phyloP scores from a whole-genome alignment of 2,113 vertebrate species.

The Ptychochromis oligacanthus region DNA sequence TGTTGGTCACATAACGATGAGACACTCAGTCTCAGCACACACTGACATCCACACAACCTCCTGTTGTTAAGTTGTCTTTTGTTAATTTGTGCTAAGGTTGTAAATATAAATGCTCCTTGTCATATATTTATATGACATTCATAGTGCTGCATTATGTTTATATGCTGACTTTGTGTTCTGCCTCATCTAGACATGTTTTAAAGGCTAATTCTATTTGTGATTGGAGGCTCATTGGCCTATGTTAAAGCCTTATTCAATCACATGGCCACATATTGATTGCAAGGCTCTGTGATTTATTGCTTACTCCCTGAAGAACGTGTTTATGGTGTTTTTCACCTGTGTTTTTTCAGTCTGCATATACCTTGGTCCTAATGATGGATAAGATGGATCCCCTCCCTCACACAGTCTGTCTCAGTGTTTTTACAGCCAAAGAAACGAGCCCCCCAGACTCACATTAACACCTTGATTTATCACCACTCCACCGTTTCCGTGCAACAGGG shows the following conservation, averaged over 20 bases:
- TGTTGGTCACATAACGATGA: slow-evolving; percentile 61
- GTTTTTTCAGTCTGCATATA: slow-evolving; percentile 23
- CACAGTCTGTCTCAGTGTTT: slow-evolving; percentile 54
- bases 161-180: background rate
- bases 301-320: slow-evolving; percentile 22
- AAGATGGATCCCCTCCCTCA: slow-evolving; percentile 8
- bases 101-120: background rate
- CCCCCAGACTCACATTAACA: slow-evolving; percentile 69
- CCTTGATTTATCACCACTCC: slow-evolving; percentile 64
- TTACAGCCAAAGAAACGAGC: slow-evolving; percentile 61
- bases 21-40: slow-evolving; percentile 15
- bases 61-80: no score
- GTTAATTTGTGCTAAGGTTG: background rate
- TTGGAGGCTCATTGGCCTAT: slow-evolving; percentile 15
- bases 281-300: slow-evolving; percentile 54
- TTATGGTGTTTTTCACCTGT: slow-evolving; percentile 50
- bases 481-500: background rate
- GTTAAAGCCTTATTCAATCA: slow-evolving; percentile 44
- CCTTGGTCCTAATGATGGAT: slow-evolving; percentile 46
- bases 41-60: background rate
- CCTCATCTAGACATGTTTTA: slow-evolving; percentile 22
- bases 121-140: background rate
- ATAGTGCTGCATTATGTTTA: background rate
- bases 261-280: slow-evolving; percentile 45
- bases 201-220: slow-evolving; percentile 40